A percentile compares a stretch with the other conserved stretches of the same genome.
Conservation (phyloP, 2,797 vertebrate genomes). For the Sebastes iracundus region DNA sequence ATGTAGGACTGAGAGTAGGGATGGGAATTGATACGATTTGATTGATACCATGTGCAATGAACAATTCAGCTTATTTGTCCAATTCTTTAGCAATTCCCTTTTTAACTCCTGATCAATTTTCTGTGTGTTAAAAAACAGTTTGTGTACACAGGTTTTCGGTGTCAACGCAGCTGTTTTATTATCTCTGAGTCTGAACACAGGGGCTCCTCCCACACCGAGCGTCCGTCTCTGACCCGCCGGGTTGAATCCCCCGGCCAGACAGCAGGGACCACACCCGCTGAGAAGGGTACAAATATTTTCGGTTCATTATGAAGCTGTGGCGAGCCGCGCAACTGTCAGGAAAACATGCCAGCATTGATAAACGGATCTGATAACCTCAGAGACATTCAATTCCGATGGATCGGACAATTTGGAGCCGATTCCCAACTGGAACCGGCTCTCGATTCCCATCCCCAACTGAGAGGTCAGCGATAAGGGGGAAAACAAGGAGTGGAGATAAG, state of each 20-base stretch:
- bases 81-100: not conserved
- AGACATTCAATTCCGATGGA: not conserved
- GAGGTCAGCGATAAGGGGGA: not conserved
- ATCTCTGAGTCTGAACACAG: not conserved
- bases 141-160: not conserved
- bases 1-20: not conserved
- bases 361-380: not conserved
- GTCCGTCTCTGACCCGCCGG: not conserved
- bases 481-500: not conserved
- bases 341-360: not conserved
- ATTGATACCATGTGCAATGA: not conserved
- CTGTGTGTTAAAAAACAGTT: not conserved
- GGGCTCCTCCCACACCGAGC: too few species aligned
- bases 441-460: not conserved
- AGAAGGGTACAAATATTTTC: not conserved
- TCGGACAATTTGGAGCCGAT: not conserved
- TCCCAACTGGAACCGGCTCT: not conserved
- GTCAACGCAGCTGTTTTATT: not conserved
- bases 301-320: not conserved
- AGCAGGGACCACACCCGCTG: not conserved
- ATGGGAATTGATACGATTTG: not conserved
- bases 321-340: not conserved
- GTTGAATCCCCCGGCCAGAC: not conserved
- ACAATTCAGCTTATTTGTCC: fast-evolving
- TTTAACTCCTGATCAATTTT: too few species aligned